phyloP scores from a whole-genome alignment of 2,797 vertebrate species.

The Megalops cyprinoides region DNA sequence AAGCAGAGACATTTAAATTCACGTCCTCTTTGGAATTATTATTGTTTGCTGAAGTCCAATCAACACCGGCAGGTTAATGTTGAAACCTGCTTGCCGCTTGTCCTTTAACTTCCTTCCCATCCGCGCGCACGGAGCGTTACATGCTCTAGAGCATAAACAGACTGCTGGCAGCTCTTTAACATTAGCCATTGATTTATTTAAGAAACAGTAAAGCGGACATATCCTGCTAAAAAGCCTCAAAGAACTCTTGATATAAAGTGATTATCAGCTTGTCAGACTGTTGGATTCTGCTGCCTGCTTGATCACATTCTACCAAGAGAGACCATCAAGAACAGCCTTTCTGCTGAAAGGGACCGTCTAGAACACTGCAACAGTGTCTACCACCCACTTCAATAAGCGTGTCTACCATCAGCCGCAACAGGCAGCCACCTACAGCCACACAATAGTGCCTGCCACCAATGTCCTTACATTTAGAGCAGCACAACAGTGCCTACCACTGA shows the following conservation, averaged over 20 bases:
- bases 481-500: no score
- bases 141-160: neutral
- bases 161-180: neutral
- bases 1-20: neutral
- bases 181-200: neutral
- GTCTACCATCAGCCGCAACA: no score
- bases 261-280: constrained; percentile 15
- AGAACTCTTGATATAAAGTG: constrained; percentile 23
- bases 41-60: neutral
- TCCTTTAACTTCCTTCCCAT: neutral
- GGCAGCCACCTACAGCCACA: no score
- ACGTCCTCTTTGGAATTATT: neutral
- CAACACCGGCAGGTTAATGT: neutral
- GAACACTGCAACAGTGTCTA: neutral
- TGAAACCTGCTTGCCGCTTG: neutral
- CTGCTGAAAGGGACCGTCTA: neutral
- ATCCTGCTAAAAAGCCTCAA: no score
- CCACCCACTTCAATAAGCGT: neutral
- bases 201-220: constrained; percentile 3
- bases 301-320: neutral
- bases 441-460: no score
- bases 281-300: neutral
- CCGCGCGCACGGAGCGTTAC: neutral
- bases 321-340: no score
- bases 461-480: no score